phyloP scores from a whole-genome alignment of 2,113 vertebrate genomes.

The Epinephelus cyanopodus region DNA sequence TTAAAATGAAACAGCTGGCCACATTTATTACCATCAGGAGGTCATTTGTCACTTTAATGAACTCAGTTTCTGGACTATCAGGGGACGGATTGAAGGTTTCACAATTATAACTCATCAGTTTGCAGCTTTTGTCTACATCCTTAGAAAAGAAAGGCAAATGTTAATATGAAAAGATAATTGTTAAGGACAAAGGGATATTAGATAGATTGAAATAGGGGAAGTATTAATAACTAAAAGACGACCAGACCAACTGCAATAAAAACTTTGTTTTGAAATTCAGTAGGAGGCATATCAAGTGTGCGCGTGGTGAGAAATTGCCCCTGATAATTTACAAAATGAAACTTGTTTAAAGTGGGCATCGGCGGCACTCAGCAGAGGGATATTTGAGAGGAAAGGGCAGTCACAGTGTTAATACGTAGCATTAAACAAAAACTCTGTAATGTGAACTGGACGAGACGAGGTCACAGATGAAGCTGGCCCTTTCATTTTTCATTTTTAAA shows the following conservation, averaged over 20 bases:
- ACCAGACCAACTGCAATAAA: too few relatives aligned
- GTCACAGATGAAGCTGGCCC: slow-evolving; percentile 4
- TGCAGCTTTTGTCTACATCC: too few relatives aligned
- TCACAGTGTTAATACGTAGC: slow-evolving; percentile 1
- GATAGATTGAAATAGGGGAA: too few relatives aligned
- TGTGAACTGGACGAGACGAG: slow-evolving; percentile 2
- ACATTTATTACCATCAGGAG: slow-evolving; percentile 13
- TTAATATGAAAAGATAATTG: too few relatives aligned
- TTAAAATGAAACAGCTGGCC: slow-evolving; percentile 29
- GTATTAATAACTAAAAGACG: too few relatives aligned
- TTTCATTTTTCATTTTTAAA: slow-evolving; percentile 22
- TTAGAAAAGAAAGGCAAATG: too few relatives aligned
- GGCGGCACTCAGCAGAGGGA: neutral
- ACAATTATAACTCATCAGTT: too few relatives aligned
- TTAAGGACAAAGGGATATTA: too few relatives aligned
- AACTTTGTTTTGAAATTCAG: too few relatives aligned
- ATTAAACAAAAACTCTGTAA: slow-evolving; percentile 3
- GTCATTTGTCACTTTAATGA: slow-evolving; percentile 1
- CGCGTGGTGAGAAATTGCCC: too few relatives aligned
- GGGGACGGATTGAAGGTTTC: too few relatives aligned
- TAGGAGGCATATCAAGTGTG: too few relatives aligned
- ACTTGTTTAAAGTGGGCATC: neutral
- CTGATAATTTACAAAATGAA: neutral
- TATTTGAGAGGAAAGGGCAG: neutral
- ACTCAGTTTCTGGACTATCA: neutral